Percentiles rank a stretch among this genome's conserved stretches.
These are phyloP conservation scores for Hafferia zeledoni DNA, from an alignment of 2,797 vertebrate species.

Conservation along the genomic window DNA sequence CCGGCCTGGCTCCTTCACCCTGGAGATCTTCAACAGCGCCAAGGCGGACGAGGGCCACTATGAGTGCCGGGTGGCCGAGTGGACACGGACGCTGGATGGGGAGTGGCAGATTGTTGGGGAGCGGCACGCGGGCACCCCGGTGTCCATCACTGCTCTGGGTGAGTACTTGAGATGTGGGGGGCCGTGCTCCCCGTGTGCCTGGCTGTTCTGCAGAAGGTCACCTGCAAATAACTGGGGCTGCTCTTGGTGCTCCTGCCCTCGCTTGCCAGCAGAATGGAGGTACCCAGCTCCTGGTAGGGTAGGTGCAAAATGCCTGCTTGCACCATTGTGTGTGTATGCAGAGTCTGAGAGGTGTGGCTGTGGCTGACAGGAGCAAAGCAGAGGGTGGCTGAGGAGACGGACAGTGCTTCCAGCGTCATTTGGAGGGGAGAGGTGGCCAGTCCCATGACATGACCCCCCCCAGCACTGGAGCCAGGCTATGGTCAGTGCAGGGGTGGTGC, in stretches of 20 bases:
- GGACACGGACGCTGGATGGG: conserved; percentile 80
- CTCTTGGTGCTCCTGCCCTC: neutral
- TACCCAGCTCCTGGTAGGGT: neutral
- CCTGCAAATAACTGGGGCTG: neutral
- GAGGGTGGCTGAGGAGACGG: neutral
- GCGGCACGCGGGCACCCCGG: conserved; percentile 75
- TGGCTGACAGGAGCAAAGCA: neutral
- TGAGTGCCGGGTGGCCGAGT: conserved; percentile 80
- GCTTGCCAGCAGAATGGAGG: neutral
- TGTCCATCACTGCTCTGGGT: conserved; percentile 93
- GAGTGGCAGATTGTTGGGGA: conserved; percentile 93
- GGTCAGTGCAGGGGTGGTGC: neutral
- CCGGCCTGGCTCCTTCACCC: conserved; percentile 75
- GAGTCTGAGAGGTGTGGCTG: neutral
- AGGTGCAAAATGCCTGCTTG: fast-evolving
- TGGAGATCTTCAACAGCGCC: conserved; percentile 81
- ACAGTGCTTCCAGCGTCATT: neutral
- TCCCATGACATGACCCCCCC: fast-evolving
- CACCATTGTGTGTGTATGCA: fast-evolving
- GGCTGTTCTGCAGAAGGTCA: neutral
- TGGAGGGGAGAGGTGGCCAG: neutral
- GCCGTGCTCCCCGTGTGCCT: fast-evolving
- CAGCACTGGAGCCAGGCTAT: fast-evolving
- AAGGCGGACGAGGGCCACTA: conserved; percentile 81
- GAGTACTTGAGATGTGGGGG: conserved; percentile 22